Evolutionary conservation across 2,888 invertebrate species (phyloP).

Genomic region (Girardia tigrina): DNA sequence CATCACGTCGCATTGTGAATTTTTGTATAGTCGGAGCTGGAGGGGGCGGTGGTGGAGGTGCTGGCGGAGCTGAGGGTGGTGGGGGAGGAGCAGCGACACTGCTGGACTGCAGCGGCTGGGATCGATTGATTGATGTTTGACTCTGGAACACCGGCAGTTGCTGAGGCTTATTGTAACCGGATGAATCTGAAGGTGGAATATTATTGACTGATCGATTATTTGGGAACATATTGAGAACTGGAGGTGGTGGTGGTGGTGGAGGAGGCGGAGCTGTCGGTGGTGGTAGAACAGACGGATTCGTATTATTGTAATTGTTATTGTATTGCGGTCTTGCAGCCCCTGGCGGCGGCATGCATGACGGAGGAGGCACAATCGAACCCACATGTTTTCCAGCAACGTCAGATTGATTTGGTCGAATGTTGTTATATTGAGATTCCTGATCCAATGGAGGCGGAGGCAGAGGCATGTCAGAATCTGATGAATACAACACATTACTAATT

Average conservation of each 20-base stretch:
- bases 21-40: background rate
- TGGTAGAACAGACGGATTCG: no score
- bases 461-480: background rate
- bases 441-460: background rate
- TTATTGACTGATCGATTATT: background rate
- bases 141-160: no score
- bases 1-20: background rate
- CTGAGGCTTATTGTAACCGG: no score
- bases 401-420: background rate
- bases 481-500: background rate
- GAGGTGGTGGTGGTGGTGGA: background rate
- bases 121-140: no score
- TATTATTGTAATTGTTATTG: background rate
- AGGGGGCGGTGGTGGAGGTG: background rate
- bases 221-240: no score
- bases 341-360: background rate
- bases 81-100: no score
- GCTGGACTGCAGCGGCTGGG: no score
- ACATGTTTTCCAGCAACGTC: no score
- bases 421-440: background rate
- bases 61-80: background rate
- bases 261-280: background rate
- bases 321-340: background rate
- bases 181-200: no score
- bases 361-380: background rate